These are phyloP conservation scores for Epizoanthus illoricatus DNA, from an alignment of 92 coral and sea anemone species.

Conservation along the genomic window DNA sequence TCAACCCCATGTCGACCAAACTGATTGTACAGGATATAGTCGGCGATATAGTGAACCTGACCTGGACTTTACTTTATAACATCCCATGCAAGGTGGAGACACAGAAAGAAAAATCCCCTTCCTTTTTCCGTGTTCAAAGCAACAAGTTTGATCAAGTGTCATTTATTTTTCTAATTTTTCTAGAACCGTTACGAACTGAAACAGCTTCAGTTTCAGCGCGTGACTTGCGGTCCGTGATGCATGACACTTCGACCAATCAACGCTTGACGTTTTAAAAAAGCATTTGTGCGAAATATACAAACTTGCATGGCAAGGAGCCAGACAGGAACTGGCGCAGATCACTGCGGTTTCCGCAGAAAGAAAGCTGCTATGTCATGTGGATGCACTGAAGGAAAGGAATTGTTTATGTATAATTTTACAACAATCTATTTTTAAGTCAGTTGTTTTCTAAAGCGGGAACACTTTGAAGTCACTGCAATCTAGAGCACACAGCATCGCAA, in stretches of 20 bases:
- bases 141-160: too few species aligned
- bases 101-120: too few species aligned
- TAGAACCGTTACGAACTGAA: too few species aligned
- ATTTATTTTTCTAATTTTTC: too few species aligned
- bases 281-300: background rate
- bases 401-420: background rate
- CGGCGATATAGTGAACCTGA: too few species aligned
- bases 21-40: too few species aligned
- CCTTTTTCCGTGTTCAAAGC: too few species aligned
- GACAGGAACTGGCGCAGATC: background rate
- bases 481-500: background rate
- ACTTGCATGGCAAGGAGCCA: conserved; percentile 24
- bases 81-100: too few species aligned
- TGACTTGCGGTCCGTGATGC: conserved; percentile 10
- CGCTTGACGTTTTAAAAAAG: background rate
- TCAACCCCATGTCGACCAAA: too few species aligned
- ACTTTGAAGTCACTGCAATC: background rate
- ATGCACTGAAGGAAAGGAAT: background rate
- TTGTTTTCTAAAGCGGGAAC: background rate
- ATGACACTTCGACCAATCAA: conserved; percentile 10
- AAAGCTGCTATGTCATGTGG: background rate
- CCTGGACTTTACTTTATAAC: too few species aligned
- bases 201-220: background rate
- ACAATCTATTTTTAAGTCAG: background rate
- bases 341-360: conserved; percentile 6